Percentiles rank a stretch among this genome's conserved stretches.
These are phyloP conservation scores for Drosophila tripunctata DNA, from an alignment of 2,888 invertebrate species.

Conservation along the genomic window DNA sequence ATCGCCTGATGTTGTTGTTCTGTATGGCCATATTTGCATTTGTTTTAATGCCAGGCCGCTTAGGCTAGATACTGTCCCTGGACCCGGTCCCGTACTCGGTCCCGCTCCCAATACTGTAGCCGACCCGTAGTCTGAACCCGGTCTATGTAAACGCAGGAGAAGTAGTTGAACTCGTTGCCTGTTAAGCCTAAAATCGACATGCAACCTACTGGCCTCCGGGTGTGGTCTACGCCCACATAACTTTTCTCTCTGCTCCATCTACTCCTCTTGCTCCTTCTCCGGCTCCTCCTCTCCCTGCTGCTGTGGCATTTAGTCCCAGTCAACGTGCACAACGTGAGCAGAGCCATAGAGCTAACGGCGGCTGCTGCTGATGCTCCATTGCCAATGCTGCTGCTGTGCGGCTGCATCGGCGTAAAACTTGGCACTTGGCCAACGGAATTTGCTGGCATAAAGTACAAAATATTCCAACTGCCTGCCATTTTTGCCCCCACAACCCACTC, in stretches of 20 bases:
- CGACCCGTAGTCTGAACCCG: neutral
- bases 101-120: conserved; percentile 1
- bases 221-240: conserved; percentile 56
- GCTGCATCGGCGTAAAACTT: conserved; percentile 70
- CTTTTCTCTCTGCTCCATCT: neutral
- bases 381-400: conserved; percentile 56
- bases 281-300: neutral
- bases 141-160: conserved; percentile 5
- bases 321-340: conserved; percentile 38
- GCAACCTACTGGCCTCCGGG: conserved; percentile 63
- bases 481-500: neutral
- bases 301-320: conserved; percentile 5
- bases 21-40: conserved; percentile 70
- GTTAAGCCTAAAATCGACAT: conserved; percentile 77
- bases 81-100: neutral
- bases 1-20: conserved; percentile 49
- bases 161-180: conserved; percentile 62
- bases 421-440: conserved; percentile 76
- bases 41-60: conserved; percentile 66
- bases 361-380: conserved; percentile 30
- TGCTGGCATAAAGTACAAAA: conserved; percentile 75
- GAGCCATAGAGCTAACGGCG: conserved; percentile 9
- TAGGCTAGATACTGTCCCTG: conserved; percentile 34
- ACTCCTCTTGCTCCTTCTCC: neutral
- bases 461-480: conserved; percentile 58